Percentiles rank a stretch among this genome's conserved stretches.
phyloP scores from a whole-genome alignment of 30 jellyfish, hydroid and myxozoan species.

The Calvadosia cruxmelitensis region DNA sequence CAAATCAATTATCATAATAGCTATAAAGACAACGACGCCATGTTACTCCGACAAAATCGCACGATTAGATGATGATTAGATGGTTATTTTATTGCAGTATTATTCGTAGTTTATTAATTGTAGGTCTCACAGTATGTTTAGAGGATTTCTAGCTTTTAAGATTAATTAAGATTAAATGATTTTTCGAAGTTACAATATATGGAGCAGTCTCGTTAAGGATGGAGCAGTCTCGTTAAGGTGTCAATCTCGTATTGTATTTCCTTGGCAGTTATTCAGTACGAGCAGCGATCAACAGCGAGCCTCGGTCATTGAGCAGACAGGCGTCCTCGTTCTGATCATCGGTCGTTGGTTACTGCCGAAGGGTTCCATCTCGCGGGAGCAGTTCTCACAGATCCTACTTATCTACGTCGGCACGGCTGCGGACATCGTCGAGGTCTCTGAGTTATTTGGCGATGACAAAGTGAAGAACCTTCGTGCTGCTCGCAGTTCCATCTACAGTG shows the following conservation, averaged over 20 bases:
- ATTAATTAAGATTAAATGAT: too few relatives aligned
- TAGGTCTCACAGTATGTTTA: too few relatives aligned
- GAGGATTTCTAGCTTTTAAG: too few relatives aligned
- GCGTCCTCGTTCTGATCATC: slow-evolving; percentile 66
- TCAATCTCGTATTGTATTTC: background rate
- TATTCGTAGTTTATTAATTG: too few relatives aligned
- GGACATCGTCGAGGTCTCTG: slow-evolving; percentile 91
- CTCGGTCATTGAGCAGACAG: slow-evolving; percentile 79
- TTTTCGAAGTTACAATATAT: too few relatives aligned
- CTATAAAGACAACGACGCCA: too few relatives aligned
- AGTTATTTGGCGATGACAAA: slow-evolving; percentile 52
- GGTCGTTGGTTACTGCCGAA: slow-evolving; percentile 96
- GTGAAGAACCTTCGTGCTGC: slow-evolving; percentile 1
- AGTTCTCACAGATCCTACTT: slow-evolving; percentile 77
- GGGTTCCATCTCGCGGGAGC: slow-evolving; percentile 88
- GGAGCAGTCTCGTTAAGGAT: too few relatives aligned
- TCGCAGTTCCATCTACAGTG: slow-evolving; percentile 33
- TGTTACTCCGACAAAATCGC: too few relatives aligned
- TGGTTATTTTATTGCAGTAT: too few relatives aligned
- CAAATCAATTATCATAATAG: too few relatives aligned
- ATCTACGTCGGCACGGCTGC: slow-evolving; percentile 98
- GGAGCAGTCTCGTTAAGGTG: too few relatives aligned
- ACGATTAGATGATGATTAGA: too few relatives aligned
- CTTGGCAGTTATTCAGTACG: slow-evolving; percentile 30
- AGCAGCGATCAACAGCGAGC: slow-evolving; percentile 29